Base-by-base conservation (phyloP, 2,888 invertebrate genomes). In the Galerucella nymphaeae region DNA sequence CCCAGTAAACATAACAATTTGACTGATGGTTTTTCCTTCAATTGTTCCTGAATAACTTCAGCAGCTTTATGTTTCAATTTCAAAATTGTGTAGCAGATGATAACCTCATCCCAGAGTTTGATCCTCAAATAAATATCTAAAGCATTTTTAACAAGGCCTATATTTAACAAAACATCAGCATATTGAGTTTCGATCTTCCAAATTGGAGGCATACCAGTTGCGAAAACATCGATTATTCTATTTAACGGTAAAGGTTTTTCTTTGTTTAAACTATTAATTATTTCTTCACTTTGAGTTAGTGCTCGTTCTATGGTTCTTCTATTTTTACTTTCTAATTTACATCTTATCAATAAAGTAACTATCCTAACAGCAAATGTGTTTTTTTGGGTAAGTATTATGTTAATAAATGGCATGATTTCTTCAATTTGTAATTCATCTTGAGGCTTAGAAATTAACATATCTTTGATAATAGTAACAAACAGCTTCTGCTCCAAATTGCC, bases 31-130 rank as follows among this genome's bases (percentile, higher is more conserved):
- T 93, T 91, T 74, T 93, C 90, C 2, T 91, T 90, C 71, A 95
- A 87, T 85, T 96, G 93, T 82, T 96, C 91, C 68, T 91, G 89
- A 77, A 99, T 95, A 57, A 98, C 88, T 85, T 95, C 94, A 9
- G 96, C 96, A 0, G 98, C 98, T 91, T 96, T 96, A 82, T 98
- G 96, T 50, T 93, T 89, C 79, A 96, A 87, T 79, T 96, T 93
- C 75, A 98, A 86, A 75, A 92, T 87, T 55, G 94, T 94, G 84
- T 98, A 98, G 86, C 99, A 99, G 1, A 91, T 90, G 69, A 99
- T 95, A 41, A 97, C 95, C 77, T 96, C 93, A 81, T 98, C 96
- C 98, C 98, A 99, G 30, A 94, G 87, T 79, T 95, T 90, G 30
- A 98, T 87, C 63, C 90, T 88, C 30, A 92, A 87, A 84, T 92